A percentile compares a stretch with the other conserved stretches of the same genome.
Conservation (phyloP, 2,888 invertebrate genomes). For the Allacma fusca region DNA sequence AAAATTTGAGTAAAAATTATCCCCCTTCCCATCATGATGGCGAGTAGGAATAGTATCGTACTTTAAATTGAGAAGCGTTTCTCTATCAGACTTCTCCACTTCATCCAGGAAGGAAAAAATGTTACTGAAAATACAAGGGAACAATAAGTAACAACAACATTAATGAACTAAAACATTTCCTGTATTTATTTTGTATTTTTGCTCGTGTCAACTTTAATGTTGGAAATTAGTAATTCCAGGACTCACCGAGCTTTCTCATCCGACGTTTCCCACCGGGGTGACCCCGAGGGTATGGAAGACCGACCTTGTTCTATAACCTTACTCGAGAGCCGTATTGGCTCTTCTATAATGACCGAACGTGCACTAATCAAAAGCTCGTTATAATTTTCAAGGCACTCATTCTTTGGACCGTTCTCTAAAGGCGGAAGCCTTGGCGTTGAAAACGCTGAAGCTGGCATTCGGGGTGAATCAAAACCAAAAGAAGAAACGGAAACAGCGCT, state of each 20-base stretch:
- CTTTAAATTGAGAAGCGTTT: constrained; percentile 52
- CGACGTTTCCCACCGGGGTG: too few relatives aligned
- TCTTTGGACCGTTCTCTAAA: neutral
- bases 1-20: neutral
- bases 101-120: constrained; percentile 74
- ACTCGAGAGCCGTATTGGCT: too few relatives aligned
- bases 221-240: too few relatives aligned
- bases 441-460: neutral
- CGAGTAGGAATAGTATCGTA: constrained; percentile 23
- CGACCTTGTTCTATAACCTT: neutral
- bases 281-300: neutral
- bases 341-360: too few relatives aligned
- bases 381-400: neutral
- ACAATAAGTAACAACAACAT: too few relatives aligned
- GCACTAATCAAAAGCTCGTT: too few relatives aligned
- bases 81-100: constrained; percentile 67
- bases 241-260: too few relatives aligned
- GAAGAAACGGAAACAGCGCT: neutral
- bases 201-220: too few relatives aligned
- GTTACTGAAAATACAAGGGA: constrained; percentile 63
- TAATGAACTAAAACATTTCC: too few relatives aligned
- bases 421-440: constrained; percentile 23
- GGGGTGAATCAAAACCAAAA: neutral
- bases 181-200: too few relatives aligned
- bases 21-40: neutral